Conservation (phyloP, 2,888 invertebrate species). For the Cataglyphis altisquamis region DNA sequence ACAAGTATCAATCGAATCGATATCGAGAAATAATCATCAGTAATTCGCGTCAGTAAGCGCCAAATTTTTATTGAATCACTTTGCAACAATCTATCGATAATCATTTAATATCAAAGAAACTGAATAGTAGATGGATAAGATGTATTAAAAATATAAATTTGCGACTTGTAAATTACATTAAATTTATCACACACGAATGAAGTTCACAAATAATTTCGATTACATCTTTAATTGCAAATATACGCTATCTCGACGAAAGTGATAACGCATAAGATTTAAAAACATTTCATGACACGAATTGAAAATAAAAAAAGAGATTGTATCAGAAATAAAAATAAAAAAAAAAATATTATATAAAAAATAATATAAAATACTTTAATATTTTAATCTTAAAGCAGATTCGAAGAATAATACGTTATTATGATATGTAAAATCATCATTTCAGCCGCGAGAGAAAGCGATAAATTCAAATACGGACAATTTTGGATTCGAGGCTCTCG, state of each 20-base stretch:
- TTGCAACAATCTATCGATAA: not conserved
- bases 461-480: constrained; percentile 23
- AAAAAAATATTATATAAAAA: not conserved
- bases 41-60: not conserved
- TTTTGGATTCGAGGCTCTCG: constrained; percentile 26
- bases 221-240: not conserved
- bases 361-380: not conserved
- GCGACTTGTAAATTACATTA: constrained; percentile 70
- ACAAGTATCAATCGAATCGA: constrained; percentile 14
- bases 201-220: constrained; percentile 77
- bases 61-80: not conserved
- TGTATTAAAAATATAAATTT: constrained; percentile 66
- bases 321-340: not conserved
- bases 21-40: not conserved
- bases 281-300: not conserved
- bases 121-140: constrained; percentile 14
- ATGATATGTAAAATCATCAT: constrained; percentile 7
- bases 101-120: constrained; percentile 18
- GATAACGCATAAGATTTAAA: not conserved
- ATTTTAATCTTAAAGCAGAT: not conserved
- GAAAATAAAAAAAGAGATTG: not conserved
- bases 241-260: not conserved
- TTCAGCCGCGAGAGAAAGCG: constrained; percentile 10
- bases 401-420: constrained; percentile 15
- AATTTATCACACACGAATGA: constrained; percentile 78